Conservation (phyloP, 2,113 vertebrate genomes). For the Anoura caudifer region DNA sequence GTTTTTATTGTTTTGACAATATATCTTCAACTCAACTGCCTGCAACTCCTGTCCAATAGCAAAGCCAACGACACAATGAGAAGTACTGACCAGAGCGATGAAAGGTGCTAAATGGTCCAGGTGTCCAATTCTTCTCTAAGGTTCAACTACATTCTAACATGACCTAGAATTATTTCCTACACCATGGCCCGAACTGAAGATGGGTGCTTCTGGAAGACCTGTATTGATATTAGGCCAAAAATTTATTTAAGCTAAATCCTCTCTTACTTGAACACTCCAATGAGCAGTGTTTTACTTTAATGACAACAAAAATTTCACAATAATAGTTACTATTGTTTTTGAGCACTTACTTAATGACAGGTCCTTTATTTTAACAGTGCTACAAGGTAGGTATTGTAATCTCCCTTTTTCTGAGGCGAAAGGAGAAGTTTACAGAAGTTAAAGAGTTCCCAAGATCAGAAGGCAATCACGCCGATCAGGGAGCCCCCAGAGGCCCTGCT, state of each 20-base stretch:
- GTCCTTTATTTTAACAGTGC: not conserved
- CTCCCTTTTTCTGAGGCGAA: constrained; percentile 16
- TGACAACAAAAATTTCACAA: not conserved
- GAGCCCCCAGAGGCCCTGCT: not conserved
- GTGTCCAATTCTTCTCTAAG: accelerated
- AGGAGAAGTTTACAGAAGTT: not conserved
- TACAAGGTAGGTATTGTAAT: not conserved
- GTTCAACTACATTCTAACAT: not conserved
- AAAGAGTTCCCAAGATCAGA: not conserved
- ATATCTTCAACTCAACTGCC: not conserved
- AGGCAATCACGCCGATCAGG: not conserved
- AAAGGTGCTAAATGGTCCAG: not conserved
- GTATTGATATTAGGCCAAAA: not conserved
- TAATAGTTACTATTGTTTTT: not conserved
- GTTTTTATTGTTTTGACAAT: not conserved
- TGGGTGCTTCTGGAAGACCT: not conserved
- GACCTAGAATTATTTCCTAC: constrained; percentile 14
- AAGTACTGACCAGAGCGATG: not conserved
- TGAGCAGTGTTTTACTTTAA: not conserved
- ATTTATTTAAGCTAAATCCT: not conserved
- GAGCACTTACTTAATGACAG: not conserved
- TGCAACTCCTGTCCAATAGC: not conserved
- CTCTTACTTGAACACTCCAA: not conserved
- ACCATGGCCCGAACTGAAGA: not conserved
- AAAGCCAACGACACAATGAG: not conserved